A percentile compares a stretch with the other conserved stretches of the same genome.
Evolutionary conservation across 2,113 vertebrate species (phyloP).

Genomic region (human (Homo sapiens)): DNA sequence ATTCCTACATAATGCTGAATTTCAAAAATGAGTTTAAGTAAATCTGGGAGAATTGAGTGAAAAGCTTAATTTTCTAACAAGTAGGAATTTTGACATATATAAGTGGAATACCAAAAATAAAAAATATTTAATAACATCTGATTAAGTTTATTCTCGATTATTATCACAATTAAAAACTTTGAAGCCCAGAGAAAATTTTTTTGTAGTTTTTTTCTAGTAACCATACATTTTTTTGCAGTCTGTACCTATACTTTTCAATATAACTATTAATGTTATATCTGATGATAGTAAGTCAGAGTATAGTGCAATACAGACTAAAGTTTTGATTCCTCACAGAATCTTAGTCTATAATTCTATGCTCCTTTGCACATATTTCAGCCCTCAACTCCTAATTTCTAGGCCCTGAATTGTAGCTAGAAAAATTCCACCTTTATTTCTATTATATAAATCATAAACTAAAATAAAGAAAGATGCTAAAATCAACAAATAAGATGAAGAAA

Average conservation of each 20-base stretch:
- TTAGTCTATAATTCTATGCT: background rate
- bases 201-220: background rate
- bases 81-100: background rate
- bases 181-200: background rate
- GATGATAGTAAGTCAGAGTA: background rate
- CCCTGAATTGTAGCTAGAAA: background rate
- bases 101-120: background rate
- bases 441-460: background rate
- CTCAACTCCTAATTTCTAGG: background rate
- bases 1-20: background rate
- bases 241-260: background rate
- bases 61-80: conserved; percentile 8
- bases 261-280: background rate
- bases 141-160: background rate
- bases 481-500: background rate
- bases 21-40: conserved; percentile 27
- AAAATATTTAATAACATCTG: background rate
- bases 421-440: background rate
- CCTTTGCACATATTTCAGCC: background rate
- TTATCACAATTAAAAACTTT: background rate
- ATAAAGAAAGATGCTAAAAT: background rate
- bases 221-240: background rate
- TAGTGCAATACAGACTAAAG: background rate
- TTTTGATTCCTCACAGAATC: background rate
- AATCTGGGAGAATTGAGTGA: background rate